Evolutionary conservation across 2,113 vertebrate species (phyloP).

Genomic region (Nymphicus hollandicus): DNA sequence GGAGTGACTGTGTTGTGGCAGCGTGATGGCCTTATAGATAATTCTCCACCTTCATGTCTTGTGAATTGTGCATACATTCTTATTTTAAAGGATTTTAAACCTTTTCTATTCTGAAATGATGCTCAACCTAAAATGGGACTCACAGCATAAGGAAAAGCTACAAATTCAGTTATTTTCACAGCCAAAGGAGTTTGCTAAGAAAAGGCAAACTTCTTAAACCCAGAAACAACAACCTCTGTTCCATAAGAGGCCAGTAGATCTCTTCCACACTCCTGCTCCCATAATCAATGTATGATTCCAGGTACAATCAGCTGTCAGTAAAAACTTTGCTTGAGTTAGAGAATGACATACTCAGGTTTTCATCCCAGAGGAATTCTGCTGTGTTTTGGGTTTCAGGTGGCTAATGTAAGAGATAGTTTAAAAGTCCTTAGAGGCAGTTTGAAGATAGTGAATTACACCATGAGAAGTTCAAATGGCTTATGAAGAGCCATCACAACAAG

Average conservation of each 20-base stretch:
- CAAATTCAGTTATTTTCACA: not conserved
- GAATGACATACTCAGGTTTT: not conserved
- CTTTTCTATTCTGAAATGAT: not conserved
- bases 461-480: not conserved
- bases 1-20: not conserved
- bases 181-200: not conserved
- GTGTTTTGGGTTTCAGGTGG: not conserved
- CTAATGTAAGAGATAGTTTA: not conserved
- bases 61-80: not conserved
- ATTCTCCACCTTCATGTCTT: not conserved
- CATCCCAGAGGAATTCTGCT: not conserved
- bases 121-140: not conserved
- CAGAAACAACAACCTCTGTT: not conserved
- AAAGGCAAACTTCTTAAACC: not conserved
- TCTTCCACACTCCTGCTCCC: not conserved
- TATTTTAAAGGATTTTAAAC: not conserved
- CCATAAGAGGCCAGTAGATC: not conserved
- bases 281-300: not conserved
- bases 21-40: fast-evolving
- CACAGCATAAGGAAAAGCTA: not conserved
- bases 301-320: not conserved
- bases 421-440: not conserved
- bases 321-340: not conserved
- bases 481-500: not conserved
- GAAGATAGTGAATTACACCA: not conserved